Conservation (phyloP, 2,113 vertebrate genomes). For the Tragulus kanchil region DNA sequence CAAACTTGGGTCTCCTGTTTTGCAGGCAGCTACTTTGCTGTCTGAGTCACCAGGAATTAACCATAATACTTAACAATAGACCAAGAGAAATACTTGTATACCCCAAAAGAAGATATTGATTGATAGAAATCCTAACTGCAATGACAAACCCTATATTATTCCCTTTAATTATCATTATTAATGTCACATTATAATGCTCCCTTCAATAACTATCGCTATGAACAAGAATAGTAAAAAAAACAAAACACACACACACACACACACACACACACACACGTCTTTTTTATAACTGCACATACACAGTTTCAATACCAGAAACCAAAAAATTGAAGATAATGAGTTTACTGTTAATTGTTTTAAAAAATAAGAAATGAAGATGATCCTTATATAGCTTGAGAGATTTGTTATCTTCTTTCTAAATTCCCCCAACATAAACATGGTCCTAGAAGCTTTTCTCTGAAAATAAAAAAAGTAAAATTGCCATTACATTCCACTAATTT, state of each 20-base stretch:
- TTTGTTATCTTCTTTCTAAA: background rate
- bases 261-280: background rate
- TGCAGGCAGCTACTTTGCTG: no score
- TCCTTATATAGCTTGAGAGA: background rate
- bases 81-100: background rate
- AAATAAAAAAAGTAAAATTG: background rate
- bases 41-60: background rate
- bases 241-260: background rate
- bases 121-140: background rate
- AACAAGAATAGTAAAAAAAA: background rate
- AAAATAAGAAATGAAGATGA: background rate
- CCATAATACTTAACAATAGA: background rate
- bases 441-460: background rate
- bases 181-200: background rate
- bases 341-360: background rate
- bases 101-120: background rate
- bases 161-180: background rate
- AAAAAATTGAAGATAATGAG: background rate
- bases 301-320: background rate
- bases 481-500: background rate
- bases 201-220: background rate
- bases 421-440: background rate
- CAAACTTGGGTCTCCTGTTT: no score
- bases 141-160: background rate
- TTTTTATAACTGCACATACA: background rate